Evolutionary conservation across 2,797 vertebrate species (phyloP).

Genomic region (Cygnus olor): DNA sequence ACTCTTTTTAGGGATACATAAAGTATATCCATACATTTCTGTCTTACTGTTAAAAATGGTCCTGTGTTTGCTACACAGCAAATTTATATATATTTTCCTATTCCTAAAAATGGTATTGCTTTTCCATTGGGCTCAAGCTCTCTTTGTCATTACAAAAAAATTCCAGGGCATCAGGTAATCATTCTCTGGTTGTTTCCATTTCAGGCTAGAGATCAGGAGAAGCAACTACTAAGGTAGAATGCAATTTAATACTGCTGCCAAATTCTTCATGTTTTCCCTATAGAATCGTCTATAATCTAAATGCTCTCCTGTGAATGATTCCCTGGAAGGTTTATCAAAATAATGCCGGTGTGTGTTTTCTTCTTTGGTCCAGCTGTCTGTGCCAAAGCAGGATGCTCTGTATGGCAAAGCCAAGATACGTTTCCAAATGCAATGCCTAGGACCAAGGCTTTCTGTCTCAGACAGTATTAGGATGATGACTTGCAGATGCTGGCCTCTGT

Average conservation of each 20-base stretch:
- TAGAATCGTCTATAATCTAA: neutral
- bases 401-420: neutral
- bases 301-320: neutral
- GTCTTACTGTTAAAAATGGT: neutral
- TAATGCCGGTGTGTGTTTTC: neutral
- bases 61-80: neutral
- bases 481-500: neutral
- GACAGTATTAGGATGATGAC: neutral
- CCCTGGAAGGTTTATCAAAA: slow-evolving; percentile 3
- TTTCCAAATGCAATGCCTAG: neutral
- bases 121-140: neutral
- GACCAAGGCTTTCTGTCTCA: neutral
- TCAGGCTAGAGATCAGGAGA: neutral
- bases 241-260: neutral
- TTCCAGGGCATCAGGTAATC: neutral
- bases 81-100: neutral
- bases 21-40: neutral
- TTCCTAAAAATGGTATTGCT: neutral
- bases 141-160: neutral
- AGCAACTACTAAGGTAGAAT: neutral
- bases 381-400: neutral
- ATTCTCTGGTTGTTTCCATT: neutral
- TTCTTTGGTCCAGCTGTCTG: neutral
- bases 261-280: neutral
- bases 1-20: slow-evolving; percentile 6